These are phyloP conservation scores for Cyclopterus lumpus DNA, from an alignment of 2,797 vertebrate species.

Conservation along the genomic window DNA sequence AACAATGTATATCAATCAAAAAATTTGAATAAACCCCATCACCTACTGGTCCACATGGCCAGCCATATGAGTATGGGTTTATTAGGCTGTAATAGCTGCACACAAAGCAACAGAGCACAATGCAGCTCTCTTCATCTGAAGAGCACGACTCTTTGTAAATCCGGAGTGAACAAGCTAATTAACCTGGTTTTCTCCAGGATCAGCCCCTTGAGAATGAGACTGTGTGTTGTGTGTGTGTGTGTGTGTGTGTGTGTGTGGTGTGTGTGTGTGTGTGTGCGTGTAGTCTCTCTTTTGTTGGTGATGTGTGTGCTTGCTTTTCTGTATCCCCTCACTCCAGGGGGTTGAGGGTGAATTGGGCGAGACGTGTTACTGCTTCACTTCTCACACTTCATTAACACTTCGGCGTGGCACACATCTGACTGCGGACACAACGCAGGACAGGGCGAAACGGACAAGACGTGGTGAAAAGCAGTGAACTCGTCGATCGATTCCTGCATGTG, in stretches of 20 bases:
- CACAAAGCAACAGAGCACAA: constrained; percentile 73
- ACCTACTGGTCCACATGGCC: constrained; percentile 55
- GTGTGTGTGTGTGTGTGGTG: constrained; percentile 33
- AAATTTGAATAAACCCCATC: constrained; percentile 59
- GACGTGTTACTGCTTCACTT: constrained; percentile 89
- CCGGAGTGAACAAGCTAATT: constrained; percentile 89
- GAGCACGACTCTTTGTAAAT: constrained; percentile 77
- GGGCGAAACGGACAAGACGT: constrained; percentile 13
- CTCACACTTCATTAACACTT: constrained; percentile 94
- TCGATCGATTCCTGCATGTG: constrained; percentile 28
- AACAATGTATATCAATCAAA: constrained; percentile 68
- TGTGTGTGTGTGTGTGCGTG: neutral
- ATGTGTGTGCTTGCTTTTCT: constrained; percentile 25
- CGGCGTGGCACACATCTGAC: constrained; percentile 70
- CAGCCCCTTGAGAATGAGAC: constrained; percentile 85
- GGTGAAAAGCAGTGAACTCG: constrained; percentile 24
- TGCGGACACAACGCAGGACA: constrained; percentile 65
- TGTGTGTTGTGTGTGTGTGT: constrained; percentile 13
- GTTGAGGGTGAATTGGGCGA: constrained; percentile 79
- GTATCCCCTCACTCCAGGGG: constrained; percentile 56
- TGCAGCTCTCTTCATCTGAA: constrained; percentile 71
- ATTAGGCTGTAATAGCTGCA: constrained; percentile 72
- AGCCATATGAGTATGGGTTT: constrained; percentile 70
- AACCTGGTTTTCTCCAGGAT: constrained; percentile 87
- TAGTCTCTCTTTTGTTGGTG: neutral